phyloP scores from a whole-genome alignment of 2,113 vertebrate genomes.

The Syngnathus floridae region DNA sequence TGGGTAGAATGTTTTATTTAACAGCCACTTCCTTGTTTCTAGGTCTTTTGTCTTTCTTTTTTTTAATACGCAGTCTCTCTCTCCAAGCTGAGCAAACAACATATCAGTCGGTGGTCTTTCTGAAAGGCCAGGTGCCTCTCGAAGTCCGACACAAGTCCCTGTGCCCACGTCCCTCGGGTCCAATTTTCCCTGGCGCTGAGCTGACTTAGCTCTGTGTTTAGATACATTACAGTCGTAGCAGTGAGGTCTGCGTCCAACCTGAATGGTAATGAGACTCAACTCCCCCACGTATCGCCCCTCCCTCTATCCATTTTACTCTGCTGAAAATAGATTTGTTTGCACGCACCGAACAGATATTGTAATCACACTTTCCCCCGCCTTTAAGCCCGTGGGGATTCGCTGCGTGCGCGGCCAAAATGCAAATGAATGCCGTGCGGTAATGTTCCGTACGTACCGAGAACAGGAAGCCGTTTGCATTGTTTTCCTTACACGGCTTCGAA shows the following conservation, averaged over 20 bases:
- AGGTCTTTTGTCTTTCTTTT: background rate
- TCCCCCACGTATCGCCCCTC: conserved; percentile 10
- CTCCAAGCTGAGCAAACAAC: background rate
- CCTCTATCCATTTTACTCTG: conserved; percentile 2
- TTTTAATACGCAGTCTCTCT: background rate
- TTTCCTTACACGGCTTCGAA: conserved; percentile 14
- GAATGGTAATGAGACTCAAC: conserved; percentile 59
- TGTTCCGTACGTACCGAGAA: background rate
- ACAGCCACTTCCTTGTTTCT: too few species aligned
- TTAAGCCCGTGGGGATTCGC: conserved; percentile 34
- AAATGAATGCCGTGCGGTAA: conserved; percentile 38
- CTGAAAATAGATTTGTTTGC: conserved; percentile 51
- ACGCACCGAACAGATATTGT: conserved; percentile 45
- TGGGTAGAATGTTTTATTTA: too few species aligned
- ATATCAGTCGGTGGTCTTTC: conserved; percentile 37
- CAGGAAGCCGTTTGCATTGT: conserved; percentile 41
- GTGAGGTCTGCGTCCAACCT: conserved; percentile 36
- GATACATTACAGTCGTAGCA: conserved; percentile 31
- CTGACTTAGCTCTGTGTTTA: conserved; percentile 60
- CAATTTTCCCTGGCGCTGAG: conserved; percentile 56
- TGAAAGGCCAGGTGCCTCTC: conserved; percentile 55
- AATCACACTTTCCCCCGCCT: conserved; percentile 27
- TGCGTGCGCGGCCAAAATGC: conserved; percentile 43
- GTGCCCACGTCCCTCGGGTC: conserved; percentile 45
- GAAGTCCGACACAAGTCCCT: conserved; percentile 61